phyloP scores from a whole-genome alignment of 2,797 vertebrate genomes.

The Telmatherina bonti region DNA sequence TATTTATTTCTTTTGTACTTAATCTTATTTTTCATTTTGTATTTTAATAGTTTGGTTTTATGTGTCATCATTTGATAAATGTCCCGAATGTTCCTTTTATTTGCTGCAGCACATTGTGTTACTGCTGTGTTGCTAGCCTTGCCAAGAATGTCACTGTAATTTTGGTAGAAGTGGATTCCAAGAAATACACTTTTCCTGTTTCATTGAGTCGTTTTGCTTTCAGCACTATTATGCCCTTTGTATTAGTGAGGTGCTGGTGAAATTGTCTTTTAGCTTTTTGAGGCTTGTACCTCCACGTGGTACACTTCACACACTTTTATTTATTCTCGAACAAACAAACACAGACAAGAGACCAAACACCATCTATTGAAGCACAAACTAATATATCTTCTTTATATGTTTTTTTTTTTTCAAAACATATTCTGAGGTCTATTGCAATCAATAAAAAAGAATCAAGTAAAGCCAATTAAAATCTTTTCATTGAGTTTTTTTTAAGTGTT shows the following conservation, averaged over 20 bases:
- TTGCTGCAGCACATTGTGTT: conserved; percentile 62
- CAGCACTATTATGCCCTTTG: conserved; percentile 70
- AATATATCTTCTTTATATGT: conserved; percentile 21
- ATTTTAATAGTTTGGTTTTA: conserved; percentile 48
- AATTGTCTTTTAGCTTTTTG: conserved; percentile 53
- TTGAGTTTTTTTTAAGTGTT: not conserved
- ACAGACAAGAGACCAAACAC: conserved; percentile 17
- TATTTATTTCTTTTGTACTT: conserved; percentile 27
- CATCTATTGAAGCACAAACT: conserved; percentile 15
- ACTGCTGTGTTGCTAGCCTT: conserved; percentile 42
- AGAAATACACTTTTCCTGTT: conserved; percentile 79
- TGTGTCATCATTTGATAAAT: conserved; percentile 62
- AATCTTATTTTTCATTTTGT: conserved; percentile 42
- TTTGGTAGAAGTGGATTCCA: conserved; percentile 75
- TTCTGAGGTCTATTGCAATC: not conserved
- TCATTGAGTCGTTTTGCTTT: conserved; percentile 74
- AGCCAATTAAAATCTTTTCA: not conserved
- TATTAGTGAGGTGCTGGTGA: conserved; percentile 54
- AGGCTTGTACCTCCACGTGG: conserved; percentile 43
- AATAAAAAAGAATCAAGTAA: not conserved
- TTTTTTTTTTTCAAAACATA: conserved; percentile 3
- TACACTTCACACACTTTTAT: conserved; percentile 49
- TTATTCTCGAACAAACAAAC: conserved; percentile 27
- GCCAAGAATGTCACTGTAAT: conserved; percentile 80
- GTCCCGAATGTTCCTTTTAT: conserved; percentile 54